Percentiles rank a stretch among this genome's conserved stretches.
These are phyloP conservation scores for Pachyseris speciosa DNA, from an alignment of 64 coral and sea anemone genomes.

Conservation along the genomic window DNA sequence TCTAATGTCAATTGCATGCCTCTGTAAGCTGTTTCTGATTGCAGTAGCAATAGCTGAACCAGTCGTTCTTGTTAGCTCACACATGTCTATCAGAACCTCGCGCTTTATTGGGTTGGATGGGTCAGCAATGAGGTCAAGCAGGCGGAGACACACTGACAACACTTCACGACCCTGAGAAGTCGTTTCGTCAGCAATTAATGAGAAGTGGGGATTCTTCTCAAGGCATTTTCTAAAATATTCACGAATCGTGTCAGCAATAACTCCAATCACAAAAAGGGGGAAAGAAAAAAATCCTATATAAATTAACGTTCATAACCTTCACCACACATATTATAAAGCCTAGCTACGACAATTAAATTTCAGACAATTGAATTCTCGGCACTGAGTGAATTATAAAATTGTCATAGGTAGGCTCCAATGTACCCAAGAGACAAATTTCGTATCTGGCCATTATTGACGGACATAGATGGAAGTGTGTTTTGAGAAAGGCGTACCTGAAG, in stretches of 20 bases:
- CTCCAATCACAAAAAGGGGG: conserved; percentile 24
- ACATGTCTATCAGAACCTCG: conserved; percentile 57
- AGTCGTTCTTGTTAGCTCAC: conserved; percentile 65
- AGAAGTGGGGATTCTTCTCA: conserved; percentile 56
- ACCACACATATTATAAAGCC: not conserved
- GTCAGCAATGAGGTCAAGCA: conserved; percentile 63
- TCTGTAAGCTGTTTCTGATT: too few relatives aligned
- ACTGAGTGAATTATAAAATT: conserved; percentile 1
- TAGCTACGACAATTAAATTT: conserved; percentile 7
- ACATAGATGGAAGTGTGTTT: not conserved
- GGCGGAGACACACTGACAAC: conserved; percentile 60
- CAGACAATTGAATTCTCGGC: not conserved
- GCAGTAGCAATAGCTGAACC: conserved; percentile 53
- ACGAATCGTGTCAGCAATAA: conserved; percentile 68
- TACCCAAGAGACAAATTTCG: conserved; percentile 13
- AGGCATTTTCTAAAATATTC: conserved; percentile 68
- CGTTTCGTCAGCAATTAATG: conserved; percentile 67
- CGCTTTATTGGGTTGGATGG: conserved; percentile 56
- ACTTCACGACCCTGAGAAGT: conserved; percentile 69
- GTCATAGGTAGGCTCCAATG: conserved; percentile 12
- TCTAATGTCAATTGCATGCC: too few relatives aligned
- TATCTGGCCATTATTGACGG: not conserved
- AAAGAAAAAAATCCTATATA: not conserved
- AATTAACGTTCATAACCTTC: not conserved
- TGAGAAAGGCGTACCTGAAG: not conserved